Percentiles rank a stretch among this genome's conserved stretches.
Evolutionary conservation across 2,113 vertebrate genomes (phyloP).

Genomic region (Jacana jacana): DNA sequence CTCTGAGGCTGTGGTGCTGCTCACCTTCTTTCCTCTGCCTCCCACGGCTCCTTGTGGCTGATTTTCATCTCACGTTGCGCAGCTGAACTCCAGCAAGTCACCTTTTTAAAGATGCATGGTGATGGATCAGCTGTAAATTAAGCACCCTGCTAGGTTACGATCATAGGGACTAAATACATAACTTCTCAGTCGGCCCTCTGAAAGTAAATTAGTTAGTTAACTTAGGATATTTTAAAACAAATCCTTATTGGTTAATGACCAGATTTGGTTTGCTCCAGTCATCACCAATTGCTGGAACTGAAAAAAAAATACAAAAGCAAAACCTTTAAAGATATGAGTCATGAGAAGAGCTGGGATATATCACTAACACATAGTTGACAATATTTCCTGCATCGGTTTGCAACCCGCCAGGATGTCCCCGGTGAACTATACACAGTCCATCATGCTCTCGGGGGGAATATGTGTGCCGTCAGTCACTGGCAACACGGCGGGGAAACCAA

Average conservation of each 20-base stretch:
- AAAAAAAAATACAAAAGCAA: background rate
- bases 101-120: background rate
- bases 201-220: background rate
- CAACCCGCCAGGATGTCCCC: slow-evolving; percentile 7
- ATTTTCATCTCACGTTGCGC: background rate
- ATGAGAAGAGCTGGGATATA: slow-evolving; percentile 59
- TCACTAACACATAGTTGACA: slow-evolving; percentile 60
- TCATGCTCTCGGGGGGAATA: background rate
- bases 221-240: background rate
- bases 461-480: slow-evolving; percentile 40
- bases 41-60: accelerated
- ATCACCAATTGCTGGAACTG: background rate
- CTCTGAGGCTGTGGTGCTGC: accelerated
- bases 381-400: slow-evolving; percentile 37
- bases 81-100: background rate
- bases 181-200: background rate
- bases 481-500: background rate
- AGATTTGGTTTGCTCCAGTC: background rate
- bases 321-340: slow-evolving; percentile 22
- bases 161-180: background rate
- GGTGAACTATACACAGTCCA: background rate
- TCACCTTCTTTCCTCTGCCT: background rate
- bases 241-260: background rate
- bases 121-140: background rate
- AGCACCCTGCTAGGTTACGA: background rate